Evolutionary conservation across 30 jellyfish, hydroid and myxozoan genomes (phyloP).

Genomic region (Morbakka virulenta): DNA sequence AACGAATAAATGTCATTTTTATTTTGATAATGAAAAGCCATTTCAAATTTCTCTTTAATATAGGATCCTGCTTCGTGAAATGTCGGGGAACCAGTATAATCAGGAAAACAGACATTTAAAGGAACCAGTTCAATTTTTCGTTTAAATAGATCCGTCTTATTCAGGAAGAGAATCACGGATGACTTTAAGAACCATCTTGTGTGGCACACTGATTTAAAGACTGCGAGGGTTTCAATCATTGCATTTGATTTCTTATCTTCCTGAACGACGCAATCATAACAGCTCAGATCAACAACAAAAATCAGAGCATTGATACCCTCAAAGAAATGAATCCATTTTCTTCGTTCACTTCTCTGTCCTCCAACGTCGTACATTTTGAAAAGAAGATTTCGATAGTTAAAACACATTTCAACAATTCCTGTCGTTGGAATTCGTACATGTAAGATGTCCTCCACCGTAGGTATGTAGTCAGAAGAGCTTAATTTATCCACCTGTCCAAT

Average conservation of each 20-base stretch:
- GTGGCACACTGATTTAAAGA: conserved; percentile 51
- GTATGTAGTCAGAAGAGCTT: conserved; percentile 17
- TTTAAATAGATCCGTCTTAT: conserved; percentile 55
- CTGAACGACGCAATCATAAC: background rate
- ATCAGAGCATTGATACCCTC: conserved; percentile 52
- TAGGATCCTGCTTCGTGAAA: conserved; percentile 33
- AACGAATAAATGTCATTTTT: conserved; percentile 20
- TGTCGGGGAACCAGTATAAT: conserved; percentile 33
- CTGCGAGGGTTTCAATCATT: conserved; percentile 45
- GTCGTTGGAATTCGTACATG: conserved; percentile 33
- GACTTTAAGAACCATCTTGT: conserved; percentile 42
- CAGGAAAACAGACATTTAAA: conserved; percentile 38
- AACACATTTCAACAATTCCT: conserved; percentile 28
- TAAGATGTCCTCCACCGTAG: conserved; percentile 48
- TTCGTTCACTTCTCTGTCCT: conserved; percentile 65
- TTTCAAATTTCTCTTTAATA: conserved; percentile 18
- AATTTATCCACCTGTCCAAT: conserved; percentile 10
- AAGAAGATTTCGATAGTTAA: background rate
- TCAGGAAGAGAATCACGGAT: conserved; percentile 39
- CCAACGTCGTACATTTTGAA: conserved; percentile 64
- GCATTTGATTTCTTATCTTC: conserved; percentile 49
- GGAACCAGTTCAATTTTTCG: conserved; percentile 48
- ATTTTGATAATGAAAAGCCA: conserved; percentile 7
- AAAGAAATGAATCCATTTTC: conserved; percentile 60
- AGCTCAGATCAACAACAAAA: conserved; percentile 3